Conservation (phyloP, 2,113 vertebrate genomes). For the Circaetus cinerascens region DNA sequence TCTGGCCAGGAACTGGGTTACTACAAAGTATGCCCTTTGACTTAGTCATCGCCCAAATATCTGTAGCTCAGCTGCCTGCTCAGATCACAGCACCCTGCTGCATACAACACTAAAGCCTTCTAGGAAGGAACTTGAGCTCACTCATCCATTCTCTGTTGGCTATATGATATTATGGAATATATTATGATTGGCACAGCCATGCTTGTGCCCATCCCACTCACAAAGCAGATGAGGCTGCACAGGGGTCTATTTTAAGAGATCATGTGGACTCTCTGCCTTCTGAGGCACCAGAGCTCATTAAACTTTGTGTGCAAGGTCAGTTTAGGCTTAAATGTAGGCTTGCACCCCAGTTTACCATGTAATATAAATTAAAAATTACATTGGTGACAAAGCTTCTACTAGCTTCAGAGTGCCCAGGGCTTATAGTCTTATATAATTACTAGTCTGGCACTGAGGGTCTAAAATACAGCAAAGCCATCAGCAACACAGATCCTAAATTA, state of each 20-base stretch:
- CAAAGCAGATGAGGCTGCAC: neutral
- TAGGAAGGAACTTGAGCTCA: neutral
- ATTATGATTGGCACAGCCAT: neutral
- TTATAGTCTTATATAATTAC: neutral
- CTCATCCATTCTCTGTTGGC: neutral
- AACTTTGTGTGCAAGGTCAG: neutral
- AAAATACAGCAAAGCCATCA: neutral
- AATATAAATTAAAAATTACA: neutral
- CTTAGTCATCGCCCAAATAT: neutral
- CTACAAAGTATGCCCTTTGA: neutral
- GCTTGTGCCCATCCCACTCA: neutral
- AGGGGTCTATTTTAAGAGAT: neutral
- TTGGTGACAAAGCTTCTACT: neutral
- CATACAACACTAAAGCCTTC: neutral
- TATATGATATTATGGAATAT: neutral
- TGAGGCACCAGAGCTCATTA: neutral
- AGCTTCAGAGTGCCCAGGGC: neutral
- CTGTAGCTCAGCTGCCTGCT: neutral
- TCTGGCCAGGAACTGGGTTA: neutral
- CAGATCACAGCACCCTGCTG: neutral
- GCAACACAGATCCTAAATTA: neutral
- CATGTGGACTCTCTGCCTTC: neutral
- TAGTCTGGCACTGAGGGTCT: neutral
- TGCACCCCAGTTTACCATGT: neutral
- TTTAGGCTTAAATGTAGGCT: neutral